Percentiles rank a stretch among this genome's conserved stretches.
Evolutionary conservation across 2,113 vertebrate species (phyloP).

Genomic region (Lophura nycthemera): DNA sequence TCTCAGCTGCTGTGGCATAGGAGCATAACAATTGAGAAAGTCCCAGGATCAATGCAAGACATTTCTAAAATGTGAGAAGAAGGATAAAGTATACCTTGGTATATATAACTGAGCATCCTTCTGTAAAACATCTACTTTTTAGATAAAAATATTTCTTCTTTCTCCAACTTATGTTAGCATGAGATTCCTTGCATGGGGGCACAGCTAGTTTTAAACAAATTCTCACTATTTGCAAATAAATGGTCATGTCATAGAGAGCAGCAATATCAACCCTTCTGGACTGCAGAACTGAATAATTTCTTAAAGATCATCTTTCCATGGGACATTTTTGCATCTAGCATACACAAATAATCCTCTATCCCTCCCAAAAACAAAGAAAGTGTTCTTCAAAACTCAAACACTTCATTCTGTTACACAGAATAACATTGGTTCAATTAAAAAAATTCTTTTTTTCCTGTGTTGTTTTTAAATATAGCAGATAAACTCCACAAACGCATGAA

Average conservation of each 20-base stretch:
- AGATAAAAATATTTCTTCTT: not conserved
- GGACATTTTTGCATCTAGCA: not conserved
- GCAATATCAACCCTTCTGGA: not conserved
- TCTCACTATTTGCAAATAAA: not conserved
- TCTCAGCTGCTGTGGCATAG: not conserved
- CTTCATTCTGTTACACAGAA: not conserved
- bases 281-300: not conserved
- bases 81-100: not conserved
- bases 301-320: not conserved
- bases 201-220: not conserved
- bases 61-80: not conserved
- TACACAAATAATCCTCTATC: not conserved
- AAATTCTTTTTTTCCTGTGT: not conserved
- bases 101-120: not conserved
- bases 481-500: not conserved
- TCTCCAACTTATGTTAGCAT: not conserved
- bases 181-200: not conserved
- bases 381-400: not conserved
- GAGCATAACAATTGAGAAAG: not conserved
- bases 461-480: not conserved
- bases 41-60: not conserved
- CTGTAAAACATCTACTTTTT: not conserved
- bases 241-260: fast-evolving
- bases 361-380: not conserved
- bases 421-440: not conserved